Base-by-base conservation (phyloP, 2,888 invertebrate genomes). In the Ophioninae sp. region DNA sequence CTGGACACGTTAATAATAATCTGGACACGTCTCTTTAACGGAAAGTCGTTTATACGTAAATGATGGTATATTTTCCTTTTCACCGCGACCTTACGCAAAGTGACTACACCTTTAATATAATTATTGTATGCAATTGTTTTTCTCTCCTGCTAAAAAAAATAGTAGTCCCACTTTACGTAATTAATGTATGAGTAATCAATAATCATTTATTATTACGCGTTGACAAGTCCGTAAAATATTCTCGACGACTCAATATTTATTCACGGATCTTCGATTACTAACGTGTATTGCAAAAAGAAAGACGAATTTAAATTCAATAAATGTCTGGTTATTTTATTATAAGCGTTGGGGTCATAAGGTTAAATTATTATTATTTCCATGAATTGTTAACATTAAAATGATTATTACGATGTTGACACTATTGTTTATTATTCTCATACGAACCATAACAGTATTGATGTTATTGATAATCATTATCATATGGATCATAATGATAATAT, bases 1-100 rank as follows among this genome's bases (percentile, higher is more conserved):
- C 10, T 69, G 37, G 37, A 56, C n/a, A n/a, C n/a, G n/a, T n/a
- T n/a, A n/a, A n/a, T n/a, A n/a, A n/a, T n/a, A n/a, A n/a, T n/a
- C n/a, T n/a, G 65, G 70, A 70, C 68, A 44, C 44, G 70, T 81
- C 75, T 81, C 70, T 76, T 70, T 70, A 81, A 70, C 75, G 76
- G 30, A 57, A 76, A 57, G 70, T 62, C 76, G 41, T 50, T 59
- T 64, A 21, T 70, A 67, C 76, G 70, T 13, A 68, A 44, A 20
- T 44, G 69, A 77, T 68, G 61, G 44, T 20, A 17, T 20, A 62
- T 74, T 68, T 81, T 44, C 37, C 21, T 68, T 74, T 13, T n/a
- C 6, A 20, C 56, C 61, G 44, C 37, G 23, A 59, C 50, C n/a
- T n/a, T 13, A 50, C 64, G 59, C 65, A 67, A 68, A 79, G 41